Conservation (phyloP, 1,140 invertebrate species). For the Prorops nasuta region DNA sequence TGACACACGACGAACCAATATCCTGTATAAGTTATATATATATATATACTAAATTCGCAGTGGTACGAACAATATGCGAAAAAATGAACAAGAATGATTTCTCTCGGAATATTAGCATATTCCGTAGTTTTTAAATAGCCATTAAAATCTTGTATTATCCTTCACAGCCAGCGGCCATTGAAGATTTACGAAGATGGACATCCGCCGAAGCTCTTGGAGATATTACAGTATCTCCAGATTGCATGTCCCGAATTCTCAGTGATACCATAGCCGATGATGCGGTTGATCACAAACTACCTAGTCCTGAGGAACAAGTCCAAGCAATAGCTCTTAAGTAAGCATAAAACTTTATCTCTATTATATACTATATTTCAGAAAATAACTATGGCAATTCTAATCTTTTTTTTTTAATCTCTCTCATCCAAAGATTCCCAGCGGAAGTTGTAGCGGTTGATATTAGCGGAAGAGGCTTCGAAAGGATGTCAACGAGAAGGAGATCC, state of each 20-base stretch:
- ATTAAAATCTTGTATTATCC: too few relatives aligned
- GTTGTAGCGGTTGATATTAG: slow-evolving; percentile 84
- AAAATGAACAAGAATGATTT: too few relatives aligned
- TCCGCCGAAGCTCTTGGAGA: slow-evolving; percentile 79
- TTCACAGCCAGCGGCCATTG: slow-evolving; percentile 72
- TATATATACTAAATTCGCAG: too few relatives aligned
- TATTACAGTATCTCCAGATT: slow-evolving; percentile 74
- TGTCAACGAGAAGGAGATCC: slow-evolving; percentile 80
- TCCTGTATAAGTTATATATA: too few relatives aligned
- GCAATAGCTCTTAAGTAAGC: slow-evolving; percentile 76
- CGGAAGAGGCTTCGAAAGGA: slow-evolving; percentile 80
- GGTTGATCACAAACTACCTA: slow-evolving; percentile 77
- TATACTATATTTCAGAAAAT: too few relatives aligned
- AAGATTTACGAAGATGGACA: slow-evolving; percentile 79
- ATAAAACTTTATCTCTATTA: too few relatives aligned
- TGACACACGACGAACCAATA: slow-evolving; percentile 42
- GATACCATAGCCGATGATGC: slow-evolving; percentile 66
- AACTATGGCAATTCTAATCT: not conserved
- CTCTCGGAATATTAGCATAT: too few relatives aligned
- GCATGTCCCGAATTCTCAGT: slow-evolving; percentile 59
- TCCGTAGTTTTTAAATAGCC: too few relatives aligned
- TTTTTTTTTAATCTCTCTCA: not conserved
- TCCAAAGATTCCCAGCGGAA: slow-evolving; percentile 77
- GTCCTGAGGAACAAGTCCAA: slow-evolving; percentile 78
- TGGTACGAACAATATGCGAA: too few relatives aligned